These are phyloP conservation scores for Falco novaeseelandiae DNA, from an alignment of 2,797 vertebrate species.

Conservation along the genomic window DNA sequence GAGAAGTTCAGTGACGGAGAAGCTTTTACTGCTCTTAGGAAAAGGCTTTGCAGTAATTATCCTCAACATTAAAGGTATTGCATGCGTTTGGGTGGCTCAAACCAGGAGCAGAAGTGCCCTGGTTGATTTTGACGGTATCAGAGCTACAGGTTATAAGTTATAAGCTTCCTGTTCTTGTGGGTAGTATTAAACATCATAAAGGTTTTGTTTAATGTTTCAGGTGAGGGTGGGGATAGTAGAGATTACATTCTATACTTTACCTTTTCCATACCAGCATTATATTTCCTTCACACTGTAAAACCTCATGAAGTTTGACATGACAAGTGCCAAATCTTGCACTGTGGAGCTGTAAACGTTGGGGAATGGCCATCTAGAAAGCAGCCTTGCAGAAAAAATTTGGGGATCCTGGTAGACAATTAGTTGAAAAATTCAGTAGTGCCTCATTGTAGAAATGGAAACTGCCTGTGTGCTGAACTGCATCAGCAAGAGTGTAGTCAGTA, in stretches of 20 bases:
- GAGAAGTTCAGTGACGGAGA: neutral
- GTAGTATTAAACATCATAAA: neutral
- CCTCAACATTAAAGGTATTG: neutral
- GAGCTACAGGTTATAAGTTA: neutral
- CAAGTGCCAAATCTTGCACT: neutral
- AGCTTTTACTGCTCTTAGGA: neutral
- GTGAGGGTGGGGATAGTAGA: neutral
- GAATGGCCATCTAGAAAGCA: neutral
- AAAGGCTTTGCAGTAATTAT: neutral
- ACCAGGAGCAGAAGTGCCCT: neutral
- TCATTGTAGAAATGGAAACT: neutral
- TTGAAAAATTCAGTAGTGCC: neutral
- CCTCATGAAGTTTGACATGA: neutral
- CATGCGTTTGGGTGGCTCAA: neutral
- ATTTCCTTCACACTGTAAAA: neutral
- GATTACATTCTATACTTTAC: neutral
- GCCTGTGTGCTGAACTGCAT: neutral
- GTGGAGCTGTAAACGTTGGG: neutral
- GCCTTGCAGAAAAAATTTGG: neutral
- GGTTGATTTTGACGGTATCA: neutral
- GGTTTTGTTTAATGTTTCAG: neutral
- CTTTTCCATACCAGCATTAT: neutral
- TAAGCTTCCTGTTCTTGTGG: neutral
- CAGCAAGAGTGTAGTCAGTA: neutral
- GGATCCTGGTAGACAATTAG: neutral